Evolutionary conservation across 2,888 invertebrate genomes (phyloP), one percentile per base, ranked within the genome.

Genomic region (Mimas tiliae): DNA sequence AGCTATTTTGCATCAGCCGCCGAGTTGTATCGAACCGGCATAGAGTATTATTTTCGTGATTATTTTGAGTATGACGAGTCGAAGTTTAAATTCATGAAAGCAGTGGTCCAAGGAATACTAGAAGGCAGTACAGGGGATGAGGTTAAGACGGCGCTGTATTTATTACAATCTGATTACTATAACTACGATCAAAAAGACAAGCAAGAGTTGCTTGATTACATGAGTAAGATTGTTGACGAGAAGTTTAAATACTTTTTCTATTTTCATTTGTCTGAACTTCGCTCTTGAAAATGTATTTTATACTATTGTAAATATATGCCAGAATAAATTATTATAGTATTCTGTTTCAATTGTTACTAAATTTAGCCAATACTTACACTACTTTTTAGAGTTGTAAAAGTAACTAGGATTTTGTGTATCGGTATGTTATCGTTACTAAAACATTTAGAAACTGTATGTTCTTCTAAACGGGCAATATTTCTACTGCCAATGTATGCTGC

Each of bases 1-100:
- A 76, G 74, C 62, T 87, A 84, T 66, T 89, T 85, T 62, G 75
- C 79, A 51, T 83, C 87, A 0, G 70, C 88, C 3, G 70, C 76
- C 42, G 79, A 82, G 16, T 58, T 87, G 6, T 89, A 88, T 62
- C 70, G 69, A 2, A 33, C 34, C 0, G 71, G 69, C 0, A 66
- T 89, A 4, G 51, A 27, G 0, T 19, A 65, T 4, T 86, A 81
- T 69, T 68, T 87, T 0, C 0, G 38, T 6, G 45, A 63, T 12
- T 62, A 65, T 42, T 53, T 52, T 52, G 21, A 27, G 12, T 45
- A 33, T 45, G 51, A 50, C 8, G 27, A 7, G 12, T 42, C 66
- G 6, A 42, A 52, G 52, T 27, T 1, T 16, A 45, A 33, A n/a
- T 66, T 66, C 51, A 52, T 66, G 6, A 34, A 51, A n/a, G 62